Evolutionary conservation across 2,113 vertebrate species (phyloP).

Genomic region (Caranx melampygus): DNA sequence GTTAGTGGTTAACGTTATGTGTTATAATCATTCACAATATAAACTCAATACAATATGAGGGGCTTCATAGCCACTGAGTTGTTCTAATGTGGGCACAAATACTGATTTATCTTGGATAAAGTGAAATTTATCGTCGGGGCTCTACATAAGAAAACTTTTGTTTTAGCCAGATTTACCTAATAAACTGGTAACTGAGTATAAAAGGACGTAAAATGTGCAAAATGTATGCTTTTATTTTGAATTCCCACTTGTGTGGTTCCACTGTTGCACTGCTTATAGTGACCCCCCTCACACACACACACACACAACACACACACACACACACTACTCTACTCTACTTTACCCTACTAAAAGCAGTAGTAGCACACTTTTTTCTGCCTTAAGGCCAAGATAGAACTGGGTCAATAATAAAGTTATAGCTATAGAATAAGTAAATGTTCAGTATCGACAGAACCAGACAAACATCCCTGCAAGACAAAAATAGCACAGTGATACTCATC

Average conservation of each 20-base stretch:
- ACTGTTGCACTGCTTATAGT: neutral
- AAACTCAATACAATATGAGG: too few relatives aligned
- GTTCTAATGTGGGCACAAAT: too few relatives aligned
- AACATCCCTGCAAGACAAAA: neutral
- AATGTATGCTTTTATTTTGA: slow-evolving; percentile 60
- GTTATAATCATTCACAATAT: too few relatives aligned
- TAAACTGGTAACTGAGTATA: too few relatives aligned
- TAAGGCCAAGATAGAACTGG: neutral
- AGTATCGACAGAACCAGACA: neutral
- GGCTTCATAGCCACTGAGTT: too few relatives aligned
- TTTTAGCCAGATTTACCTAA: too few relatives aligned
- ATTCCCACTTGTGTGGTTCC: neutral
- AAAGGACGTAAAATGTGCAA: neutral
- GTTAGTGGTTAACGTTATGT: too few relatives aligned
- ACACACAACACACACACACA: slow-evolving; percentile 15
- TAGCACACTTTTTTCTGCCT: neutral
- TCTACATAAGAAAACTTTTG: too few relatives aligned
- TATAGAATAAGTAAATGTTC: neutral
- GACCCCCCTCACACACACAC: slow-evolving; percentile 8
- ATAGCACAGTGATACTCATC: neutral
- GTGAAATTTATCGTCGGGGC: too few relatives aligned
- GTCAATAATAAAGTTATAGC: neutral
- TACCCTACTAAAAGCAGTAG: neutral
- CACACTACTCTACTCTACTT: neutral
- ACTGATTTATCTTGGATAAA: too few relatives aligned